Evolutionary conservation across 2,888 invertebrate genomes (phyloP).

Genomic region (Trypoxylon attenuatum): DNA sequence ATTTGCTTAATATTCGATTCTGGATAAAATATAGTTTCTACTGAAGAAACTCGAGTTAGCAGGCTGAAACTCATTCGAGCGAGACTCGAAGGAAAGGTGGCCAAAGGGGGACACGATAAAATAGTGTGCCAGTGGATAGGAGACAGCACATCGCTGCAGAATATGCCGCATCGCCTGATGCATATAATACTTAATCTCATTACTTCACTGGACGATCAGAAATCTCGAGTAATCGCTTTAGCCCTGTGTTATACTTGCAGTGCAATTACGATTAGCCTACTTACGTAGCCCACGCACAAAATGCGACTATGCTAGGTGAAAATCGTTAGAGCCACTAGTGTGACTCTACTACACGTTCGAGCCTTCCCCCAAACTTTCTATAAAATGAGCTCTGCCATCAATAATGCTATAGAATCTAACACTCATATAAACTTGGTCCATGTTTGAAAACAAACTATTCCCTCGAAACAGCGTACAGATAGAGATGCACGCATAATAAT

Average conservation of each 20-base stretch:
- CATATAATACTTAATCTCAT: conserved; percentile 43
- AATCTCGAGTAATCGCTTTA: conserved; percentile 28
- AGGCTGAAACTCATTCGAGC: no score
- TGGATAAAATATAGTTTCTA: no score
- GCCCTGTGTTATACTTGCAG: conserved; percentile 13
- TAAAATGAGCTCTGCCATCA: no score
- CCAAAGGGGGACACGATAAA: conserved; percentile 23
- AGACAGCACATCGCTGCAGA: conserved; percentile 9
- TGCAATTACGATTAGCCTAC: conserved; percentile 4
- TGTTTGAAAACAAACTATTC: no score
- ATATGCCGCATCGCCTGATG: conserved; percentile 20
- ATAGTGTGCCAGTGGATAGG: conserved; percentile 2
- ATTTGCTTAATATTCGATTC: no score
- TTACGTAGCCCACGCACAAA: conserved; percentile 2
- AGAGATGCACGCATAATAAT: no score
- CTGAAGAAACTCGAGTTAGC: no score
- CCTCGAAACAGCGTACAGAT: no score
- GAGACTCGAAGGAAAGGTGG: background rate
- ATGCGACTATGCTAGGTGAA: background rate
- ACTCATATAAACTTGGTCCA: no score
- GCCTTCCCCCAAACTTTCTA: no score
- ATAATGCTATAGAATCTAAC: no score
- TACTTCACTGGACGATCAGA: conserved; percentile 29
- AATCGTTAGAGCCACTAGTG: conserved; percentile 10
- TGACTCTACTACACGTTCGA: no score